These are phyloP conservation scores for Enoplosus armatus DNA, from an alignment of 2,797 vertebrate species.

Conservation along the genomic window DNA sequence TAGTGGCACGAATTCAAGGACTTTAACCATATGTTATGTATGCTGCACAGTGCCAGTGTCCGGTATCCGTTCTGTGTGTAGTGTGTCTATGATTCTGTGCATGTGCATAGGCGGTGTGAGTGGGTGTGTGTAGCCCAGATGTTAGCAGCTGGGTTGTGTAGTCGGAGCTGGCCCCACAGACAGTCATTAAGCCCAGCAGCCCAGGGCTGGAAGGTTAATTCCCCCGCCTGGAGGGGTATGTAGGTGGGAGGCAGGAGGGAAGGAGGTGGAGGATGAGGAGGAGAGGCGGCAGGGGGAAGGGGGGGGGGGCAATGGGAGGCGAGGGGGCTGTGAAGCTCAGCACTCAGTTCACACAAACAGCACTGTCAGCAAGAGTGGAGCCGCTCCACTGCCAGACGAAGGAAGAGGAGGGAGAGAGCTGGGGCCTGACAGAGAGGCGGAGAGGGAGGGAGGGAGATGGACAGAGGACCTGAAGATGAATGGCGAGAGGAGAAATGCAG, in stretches of 20 bases:
- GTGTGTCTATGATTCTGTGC: constrained; percentile 20
- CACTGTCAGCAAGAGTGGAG: constrained; percentile 83
- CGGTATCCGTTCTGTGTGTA: constrained; percentile 25
- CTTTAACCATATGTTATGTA: constrained; percentile 39
- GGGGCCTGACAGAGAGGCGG: constrained; percentile 62
- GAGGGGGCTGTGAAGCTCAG: constrained; percentile 81
- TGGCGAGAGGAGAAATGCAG: constrained; percentile 59
- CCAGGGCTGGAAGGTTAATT: constrained; percentile 82
- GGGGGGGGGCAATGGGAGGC: constrained; percentile 65
- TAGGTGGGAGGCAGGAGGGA: constrained; percentile 64
- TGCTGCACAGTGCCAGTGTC: constrained; percentile 19
- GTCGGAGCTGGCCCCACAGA: constrained; percentile 73
- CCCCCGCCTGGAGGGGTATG: constrained; percentile 72
- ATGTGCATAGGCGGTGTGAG: constrained; percentile 15
- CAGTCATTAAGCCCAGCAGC: constrained; percentile 84
- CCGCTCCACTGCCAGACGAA: constrained; percentile 74
- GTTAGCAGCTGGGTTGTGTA: constrained; percentile 82
- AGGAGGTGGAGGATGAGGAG: constrained; percentile 59
- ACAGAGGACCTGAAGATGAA: constrained; percentile 76
- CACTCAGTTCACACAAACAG: constrained; percentile 82
- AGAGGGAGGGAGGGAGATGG: constrained; percentile 64
- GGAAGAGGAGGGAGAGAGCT: constrained; percentile 59
- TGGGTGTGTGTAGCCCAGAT: constrained; percentile 80
- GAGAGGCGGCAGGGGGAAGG: constrained; percentile 22
- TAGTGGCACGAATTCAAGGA: constrained; percentile 54